These are phyloP conservation scores for Cyprinus carpio DNA, from an alignment of 2,113 vertebrate genomes.

Conservation along the genomic window DNA sequence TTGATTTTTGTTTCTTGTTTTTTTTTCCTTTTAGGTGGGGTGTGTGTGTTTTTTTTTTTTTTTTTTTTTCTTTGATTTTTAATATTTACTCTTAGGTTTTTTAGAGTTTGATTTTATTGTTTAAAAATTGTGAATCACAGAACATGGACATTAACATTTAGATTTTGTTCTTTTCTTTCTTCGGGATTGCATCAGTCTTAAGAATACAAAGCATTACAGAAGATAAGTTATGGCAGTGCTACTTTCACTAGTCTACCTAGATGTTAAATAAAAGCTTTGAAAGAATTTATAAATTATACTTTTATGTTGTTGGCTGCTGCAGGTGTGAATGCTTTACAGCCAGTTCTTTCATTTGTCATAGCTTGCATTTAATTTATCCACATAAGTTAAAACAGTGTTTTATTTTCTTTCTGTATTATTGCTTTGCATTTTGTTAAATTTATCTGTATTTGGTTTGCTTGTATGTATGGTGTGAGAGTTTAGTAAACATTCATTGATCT, in stretches of 20 bases:
- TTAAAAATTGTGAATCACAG: constrained; percentile 44
- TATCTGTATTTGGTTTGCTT: constrained; percentile 58
- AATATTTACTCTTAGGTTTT: constrained; percentile 65
- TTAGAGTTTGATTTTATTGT: constrained; percentile 35
- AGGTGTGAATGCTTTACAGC: constrained; percentile 38
- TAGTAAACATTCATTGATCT: constrained; percentile 74
- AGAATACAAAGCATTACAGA: constrained; percentile 66
- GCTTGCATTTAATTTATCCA: constrained; percentile 43
- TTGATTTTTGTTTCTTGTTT: constrained; percentile 48
- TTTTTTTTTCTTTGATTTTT: constrained; percentile 40
- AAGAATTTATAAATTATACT: constrained; percentile 26
- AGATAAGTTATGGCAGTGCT: constrained; percentile 50
- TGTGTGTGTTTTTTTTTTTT: constrained; percentile 53
- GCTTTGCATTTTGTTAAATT: constrained; percentile 12
- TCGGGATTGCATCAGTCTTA: constrained; percentile 59
- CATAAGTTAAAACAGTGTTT: constrained; percentile 55
- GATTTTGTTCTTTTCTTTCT: constrained; percentile 3
- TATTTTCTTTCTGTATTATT: constrained; percentile 51
- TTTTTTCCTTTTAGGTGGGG: constrained; percentile 52
- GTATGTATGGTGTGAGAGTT: constrained; percentile 65
- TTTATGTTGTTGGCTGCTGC: constrained; percentile 50
- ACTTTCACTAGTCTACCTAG: constrained; percentile 63
- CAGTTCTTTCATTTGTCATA: constrained; percentile 35
- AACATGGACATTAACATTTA: constrained; percentile 50
- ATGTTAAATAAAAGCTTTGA: constrained; percentile 60